Evolutionary conservation across 2,113 vertebrate genomes (phyloP), one percentile per base, ranked within the genome.

Genomic region (Carassius carassius): DNA sequence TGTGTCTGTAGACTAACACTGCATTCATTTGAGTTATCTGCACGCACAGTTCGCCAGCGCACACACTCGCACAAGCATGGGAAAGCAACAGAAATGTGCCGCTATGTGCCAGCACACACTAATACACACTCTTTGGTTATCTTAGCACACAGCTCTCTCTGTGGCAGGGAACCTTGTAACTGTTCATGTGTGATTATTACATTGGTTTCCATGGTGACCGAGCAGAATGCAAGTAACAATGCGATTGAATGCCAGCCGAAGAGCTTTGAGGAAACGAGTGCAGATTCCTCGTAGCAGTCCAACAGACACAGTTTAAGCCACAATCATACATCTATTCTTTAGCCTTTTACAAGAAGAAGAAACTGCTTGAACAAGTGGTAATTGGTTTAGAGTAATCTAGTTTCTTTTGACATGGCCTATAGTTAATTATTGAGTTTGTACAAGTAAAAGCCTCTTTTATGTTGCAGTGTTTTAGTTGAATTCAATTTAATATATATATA

Each of bases 181-280:
- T 85, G 84, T 79, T 67, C 51, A 72, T 72, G 86, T 80, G 85
- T 83, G 83, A 88, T 88, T 90, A 85, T 88, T 83, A 79, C 83
- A 63, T 35, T 32, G 72, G 82, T 87, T 80, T 75, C 87, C 81
- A 88, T 86, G 84, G 84, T 44, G 83, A 88, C 87, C 23, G 25
- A 54, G 17, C 81, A 74, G 70, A 83, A 83, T 69, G 35, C 19
- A 60, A 78, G 85, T 76, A 88, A 88, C 87, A 88, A 86, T 86
- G 84, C 81, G 41, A 83, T 58, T 85, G 84, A 83, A 79, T 79
- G 79, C 79, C 87, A 88, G 85, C 81, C 25, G 56, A 83, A 88
- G 80, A 88, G 79, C 84, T 83, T 85, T 79, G 74, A 85, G 78
- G 87, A 79, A 88, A 72, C 32, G 25, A 69, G 74, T 47, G 4